phyloP scores from a whole-genome alignment of 1,140 invertebrate species.

The Lepidurus packardi region DNA sequence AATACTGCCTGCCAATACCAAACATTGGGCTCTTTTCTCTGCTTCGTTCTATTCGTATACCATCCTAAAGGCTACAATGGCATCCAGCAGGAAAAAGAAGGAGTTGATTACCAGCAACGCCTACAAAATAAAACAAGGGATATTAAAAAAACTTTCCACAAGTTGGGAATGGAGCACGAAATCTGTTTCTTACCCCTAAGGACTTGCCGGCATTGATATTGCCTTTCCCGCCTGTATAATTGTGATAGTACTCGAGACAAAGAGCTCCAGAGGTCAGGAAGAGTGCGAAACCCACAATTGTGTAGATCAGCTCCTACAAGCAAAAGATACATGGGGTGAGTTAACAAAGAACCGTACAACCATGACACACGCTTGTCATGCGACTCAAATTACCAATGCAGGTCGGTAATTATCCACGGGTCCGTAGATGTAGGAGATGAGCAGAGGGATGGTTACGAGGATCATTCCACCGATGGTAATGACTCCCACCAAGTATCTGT shows the following conservation, averaged over 20 bases:
- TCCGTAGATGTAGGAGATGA: constrained; percentile 35
- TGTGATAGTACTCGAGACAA: constrained; percentile 33
- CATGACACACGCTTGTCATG: background rate
- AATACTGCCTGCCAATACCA: background rate
- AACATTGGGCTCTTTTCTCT: background rate
- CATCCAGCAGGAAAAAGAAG: constrained; percentile 33
- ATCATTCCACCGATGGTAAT: constrained; percentile 36
- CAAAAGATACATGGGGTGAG: background rate
- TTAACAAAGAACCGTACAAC: background rate
- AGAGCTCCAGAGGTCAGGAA: constrained; percentile 34
- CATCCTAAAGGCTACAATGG: constrained; percentile 31
- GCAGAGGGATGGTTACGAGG: constrained; percentile 34
- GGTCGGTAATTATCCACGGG: constrained; percentile 31
- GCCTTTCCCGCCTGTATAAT: constrained; percentile 29
- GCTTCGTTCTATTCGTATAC: constrained; percentile 29
- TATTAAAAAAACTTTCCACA: background rate
- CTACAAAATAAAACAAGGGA: constrained; percentile 25
- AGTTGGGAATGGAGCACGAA: background rate
- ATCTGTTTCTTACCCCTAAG: constrained; percentile 30
- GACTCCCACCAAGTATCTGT: constrained; percentile 35
- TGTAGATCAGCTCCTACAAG: constrained; percentile 34
- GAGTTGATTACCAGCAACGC: constrained; percentile 34
- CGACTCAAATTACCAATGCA: constrained; percentile 30
- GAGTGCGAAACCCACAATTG: constrained; percentile 34
- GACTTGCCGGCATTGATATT: constrained; percentile 34